Conservation (phyloP, 2,888 invertebrate genomes). For the Plebejus anna region DNA sequence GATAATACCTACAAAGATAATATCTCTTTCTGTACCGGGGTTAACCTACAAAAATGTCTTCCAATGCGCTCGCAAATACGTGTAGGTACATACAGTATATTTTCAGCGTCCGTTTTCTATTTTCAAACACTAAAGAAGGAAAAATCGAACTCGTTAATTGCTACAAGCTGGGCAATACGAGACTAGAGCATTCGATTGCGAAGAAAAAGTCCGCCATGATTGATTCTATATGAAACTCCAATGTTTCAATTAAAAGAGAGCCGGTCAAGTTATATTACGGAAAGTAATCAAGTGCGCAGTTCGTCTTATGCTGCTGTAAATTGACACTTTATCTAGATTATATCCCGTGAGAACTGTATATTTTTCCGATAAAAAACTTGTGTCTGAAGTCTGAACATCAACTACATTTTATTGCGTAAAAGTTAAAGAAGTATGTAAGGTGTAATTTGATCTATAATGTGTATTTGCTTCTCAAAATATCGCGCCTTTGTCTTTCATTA, state of each 20-base stretch:
- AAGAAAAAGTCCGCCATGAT: conserved; percentile 36
- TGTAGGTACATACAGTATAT: not conserved
- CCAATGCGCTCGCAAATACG: not conserved
- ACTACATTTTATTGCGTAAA: too few species aligned
- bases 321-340: not conserved
- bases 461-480: too few species aligned
- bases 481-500: too few species aligned
- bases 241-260: conserved; percentile 64
- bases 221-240: conserved; percentile 45
- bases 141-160: conserved; percentile 10
- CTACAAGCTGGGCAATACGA: conserved; percentile 10
- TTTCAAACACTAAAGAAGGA: conserved; percentile 5
- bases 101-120: not conserved
- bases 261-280: conserved; percentile 74
- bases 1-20: too few species aligned
- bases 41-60: too few species aligned
- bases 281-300: conserved; percentile 71
- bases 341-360: not conserved
- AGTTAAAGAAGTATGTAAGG: too few species aligned
- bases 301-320: conserved; percentile 41
- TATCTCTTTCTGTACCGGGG: too few species aligned
- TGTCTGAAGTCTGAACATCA: too few species aligned
- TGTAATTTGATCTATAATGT: too few species aligned
- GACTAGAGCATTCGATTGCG: conserved; percentile 28
- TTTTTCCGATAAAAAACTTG: not conserved